These are phyloP conservation scores for Syrrhaptes paradoxus DNA, from an alignment of 2,113 vertebrate species.

Conservation along the genomic window DNA sequence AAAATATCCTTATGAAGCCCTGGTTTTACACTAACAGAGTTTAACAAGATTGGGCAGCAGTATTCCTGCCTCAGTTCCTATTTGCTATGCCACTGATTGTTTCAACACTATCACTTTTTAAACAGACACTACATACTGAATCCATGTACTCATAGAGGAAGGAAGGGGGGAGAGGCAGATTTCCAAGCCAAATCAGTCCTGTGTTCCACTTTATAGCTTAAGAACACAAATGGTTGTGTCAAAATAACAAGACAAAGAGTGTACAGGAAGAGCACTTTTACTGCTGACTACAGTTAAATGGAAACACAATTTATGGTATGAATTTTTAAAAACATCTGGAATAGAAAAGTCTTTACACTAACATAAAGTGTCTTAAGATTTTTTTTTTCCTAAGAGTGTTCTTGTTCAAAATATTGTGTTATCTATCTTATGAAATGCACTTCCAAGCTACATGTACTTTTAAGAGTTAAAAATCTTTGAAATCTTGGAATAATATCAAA, in stretches of 20 bases:
- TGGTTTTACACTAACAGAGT: background rate
- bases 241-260: background rate
- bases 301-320: background rate
- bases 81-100: background rate
- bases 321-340: background rate
- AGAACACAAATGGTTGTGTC: background rate
- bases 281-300: background rate
- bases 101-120: background rate
- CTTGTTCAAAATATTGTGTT: background rate
- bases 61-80: background rate
- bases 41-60: background rate
- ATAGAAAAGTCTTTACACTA: background rate
- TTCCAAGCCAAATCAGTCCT: background rate
- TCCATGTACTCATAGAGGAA: background rate
- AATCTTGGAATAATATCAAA: background rate
- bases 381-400: background rate
- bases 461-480: background rate
- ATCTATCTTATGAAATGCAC: background rate
- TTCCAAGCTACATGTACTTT: background rate
- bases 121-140: background rate
- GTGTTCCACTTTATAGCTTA: background rate
- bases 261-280: background rate
- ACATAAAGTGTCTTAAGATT: background rate
- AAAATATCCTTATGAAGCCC: background rate
- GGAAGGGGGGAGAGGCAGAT: background rate